Base-by-base conservation (phyloP, 2,797 vertebrate genomes). In the Triplophysa bombifrons region DNA sequence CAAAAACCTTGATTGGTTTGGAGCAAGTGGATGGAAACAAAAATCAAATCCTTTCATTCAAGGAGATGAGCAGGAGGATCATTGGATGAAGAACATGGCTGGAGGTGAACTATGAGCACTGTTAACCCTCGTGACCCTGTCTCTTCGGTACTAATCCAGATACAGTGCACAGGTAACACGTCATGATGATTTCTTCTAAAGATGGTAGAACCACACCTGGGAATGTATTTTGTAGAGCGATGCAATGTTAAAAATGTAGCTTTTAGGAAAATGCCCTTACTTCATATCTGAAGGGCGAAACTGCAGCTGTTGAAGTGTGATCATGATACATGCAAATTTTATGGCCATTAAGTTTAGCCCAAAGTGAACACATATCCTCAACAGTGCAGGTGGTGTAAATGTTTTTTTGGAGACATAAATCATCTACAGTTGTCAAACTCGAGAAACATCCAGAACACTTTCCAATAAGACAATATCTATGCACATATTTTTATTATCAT, bases 11-110 rank as follows among this genome's bases (percentile, higher is more conserved):
- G 34, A 50, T 61, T 84, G 82, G 80, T 87, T 88, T 86, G 66
- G 86, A 87, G 69, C 80, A 80, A 80, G 38, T 61, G 53, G 80
- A 81, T 63, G 70, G 79, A 65, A 86, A 72, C 87, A 76, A 87
- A 89, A 86, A 83, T 80, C 65, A 90, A 91, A 92, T 91, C 91
- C 86, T 83, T 84, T 90, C 69, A 82, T 72, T 66, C 38, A 70
- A 27, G 20, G 53, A 68, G 6, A 73, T 78, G 46, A 73, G 16
- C 19, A 63, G 20, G 30, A 60, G 2, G 17, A 60, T 56, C n/a
- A 72, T 34, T 61, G 67, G 67, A 72, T 44, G 74, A 63, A 53
- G 34, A 30, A 4, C 17, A 60, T 58, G 38, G 48, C 63, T 66
- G 14, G 46, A 38, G 30, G 30, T 34, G 65, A 65, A 67, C 74